A percentile compares a stretch with the other conserved stretches of the same genome.
These are phyloP conservation scores for Irena cyanogastra DNA, from an alignment of 2,113 vertebrate species.

Conservation along the genomic window DNA sequence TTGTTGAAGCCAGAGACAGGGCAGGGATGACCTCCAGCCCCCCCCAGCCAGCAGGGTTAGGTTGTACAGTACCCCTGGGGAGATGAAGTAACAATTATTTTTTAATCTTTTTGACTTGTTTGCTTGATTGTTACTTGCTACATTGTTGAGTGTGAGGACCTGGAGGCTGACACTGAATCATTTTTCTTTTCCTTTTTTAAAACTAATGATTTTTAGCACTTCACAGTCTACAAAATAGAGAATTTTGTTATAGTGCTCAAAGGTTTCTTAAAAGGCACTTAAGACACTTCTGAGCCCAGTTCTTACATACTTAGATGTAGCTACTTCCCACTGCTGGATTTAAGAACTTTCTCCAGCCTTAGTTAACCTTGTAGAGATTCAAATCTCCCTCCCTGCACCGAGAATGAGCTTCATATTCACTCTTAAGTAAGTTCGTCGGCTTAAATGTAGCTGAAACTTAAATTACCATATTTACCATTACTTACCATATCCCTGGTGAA, in stretches of 20 bases:
- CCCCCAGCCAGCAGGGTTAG: neutral
- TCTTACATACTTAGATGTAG: neutral
- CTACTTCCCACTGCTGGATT: neutral
- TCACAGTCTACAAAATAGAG: neutral
- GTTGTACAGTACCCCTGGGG: neutral
- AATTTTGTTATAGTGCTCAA: neutral
- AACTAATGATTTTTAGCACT: neutral
- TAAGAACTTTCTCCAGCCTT: neutral
- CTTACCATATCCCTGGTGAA: neutral
- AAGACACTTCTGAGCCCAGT: neutral
- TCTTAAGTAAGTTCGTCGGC: neutral
- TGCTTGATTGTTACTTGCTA: neutral
- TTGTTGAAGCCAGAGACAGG: neutral
- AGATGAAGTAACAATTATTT: neutral
- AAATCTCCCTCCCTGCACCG: neutral
- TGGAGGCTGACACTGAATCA: neutral
- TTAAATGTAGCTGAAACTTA: neutral
- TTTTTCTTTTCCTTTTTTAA: neutral
- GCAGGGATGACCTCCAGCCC: neutral
- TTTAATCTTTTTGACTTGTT: neutral
- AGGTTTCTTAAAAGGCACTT: neutral
- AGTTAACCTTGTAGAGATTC: neutral
- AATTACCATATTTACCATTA: neutral
- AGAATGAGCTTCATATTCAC: neutral
- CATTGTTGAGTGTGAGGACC: neutral